Evolutionary conservation across 1,140 invertebrate species (phyloP).

Genomic region (Bombus breviceps): DNA sequence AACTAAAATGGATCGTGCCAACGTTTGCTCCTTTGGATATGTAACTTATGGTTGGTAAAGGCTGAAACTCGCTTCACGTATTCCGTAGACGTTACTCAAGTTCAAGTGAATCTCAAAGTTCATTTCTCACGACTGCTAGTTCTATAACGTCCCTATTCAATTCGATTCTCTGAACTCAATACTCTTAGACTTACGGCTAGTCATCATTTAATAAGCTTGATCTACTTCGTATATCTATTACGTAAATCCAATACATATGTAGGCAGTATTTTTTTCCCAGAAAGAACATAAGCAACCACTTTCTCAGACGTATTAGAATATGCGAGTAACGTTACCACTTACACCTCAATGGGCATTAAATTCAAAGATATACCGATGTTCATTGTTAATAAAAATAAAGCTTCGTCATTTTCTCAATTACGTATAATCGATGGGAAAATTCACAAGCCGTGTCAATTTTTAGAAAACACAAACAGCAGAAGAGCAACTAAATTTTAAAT

Average conservation of each 20-base stretch:
- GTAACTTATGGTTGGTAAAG: not conserved
- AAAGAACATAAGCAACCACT: not conserved
- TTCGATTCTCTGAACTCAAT: not conserved
- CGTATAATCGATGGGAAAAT: too few species aligned
- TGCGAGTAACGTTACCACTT: not conserved
- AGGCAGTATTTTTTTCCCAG: not conserved
- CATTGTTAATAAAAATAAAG: not conserved
- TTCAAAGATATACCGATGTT: not conserved
- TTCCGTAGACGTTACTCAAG: not conserved
- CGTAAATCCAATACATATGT: too few species aligned
- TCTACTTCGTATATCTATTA: not conserved
- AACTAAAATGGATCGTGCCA: constrained; percentile 9
- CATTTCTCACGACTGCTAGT: not conserved
- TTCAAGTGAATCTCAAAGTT: constrained; percentile 27
- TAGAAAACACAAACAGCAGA: not conserved
- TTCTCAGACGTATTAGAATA: not conserved
- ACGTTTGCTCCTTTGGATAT: not conserved
- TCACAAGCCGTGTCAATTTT: not conserved
- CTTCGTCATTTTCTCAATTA: not conserved
- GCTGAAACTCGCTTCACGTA: constrained; percentile 8
- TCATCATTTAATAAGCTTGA: constrained; percentile 10
- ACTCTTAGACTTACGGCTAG: not conserved
- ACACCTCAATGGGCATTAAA: not conserved
- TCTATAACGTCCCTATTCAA: not conserved
- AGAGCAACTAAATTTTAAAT: not conserved